Base-by-base conservation (phyloP, 2,113 vertebrate genomes). In the Scatophagus argus region DNA sequence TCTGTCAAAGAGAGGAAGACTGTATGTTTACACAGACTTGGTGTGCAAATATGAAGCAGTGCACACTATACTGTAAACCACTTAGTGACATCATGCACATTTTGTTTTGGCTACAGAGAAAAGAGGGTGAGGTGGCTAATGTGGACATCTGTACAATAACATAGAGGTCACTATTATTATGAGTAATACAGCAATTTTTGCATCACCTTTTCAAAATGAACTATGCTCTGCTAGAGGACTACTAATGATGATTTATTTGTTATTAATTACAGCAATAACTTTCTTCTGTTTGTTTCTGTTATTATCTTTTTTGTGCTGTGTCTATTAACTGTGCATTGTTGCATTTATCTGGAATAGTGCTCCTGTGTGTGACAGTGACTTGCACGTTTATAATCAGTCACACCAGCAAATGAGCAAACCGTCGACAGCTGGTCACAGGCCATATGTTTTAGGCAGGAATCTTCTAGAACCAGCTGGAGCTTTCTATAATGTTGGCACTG, bases 11-110 rank as follows among this genome's bases (percentile, higher is more conserved):
- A 80, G 60, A 84, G 82, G 84, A 89, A 84, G 65, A 38, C 78
- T 83, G 71, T 74, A 25, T 88, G 78, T 91, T 89, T 85, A 89
- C 72, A 87, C 39, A 82, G 81, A 54, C 61, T 64, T 67, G 32
- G 56, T 82, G 74, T 82, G 81, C 69, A 88, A 88, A 92, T 74
- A 89, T 58, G 63, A 77, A 58, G 60, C 56, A 0, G 38, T 34
- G 27, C 59, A 52, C 32, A 64, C 60, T n/a, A 55, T 38, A 76
- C 64, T 69, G 32, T 43, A 81, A 81, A 79, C 43, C 74, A 77
- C 34, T 73, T 32, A 65, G 21, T 70, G 49, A 62, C 51, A 75
- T 78, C 31, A 66, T 32, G 31, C 72, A 64, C 27, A 71, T 70
- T 69, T 75, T 65, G 61, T 65, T 38, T 72, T 41, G 14, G n/a